A percentile compares a stretch with the other conserved stretches of the same genome.
phyloP scores from a whole-genome alignment of 2,797 vertebrate species.

The Sebastes hopkinsi region DNA sequence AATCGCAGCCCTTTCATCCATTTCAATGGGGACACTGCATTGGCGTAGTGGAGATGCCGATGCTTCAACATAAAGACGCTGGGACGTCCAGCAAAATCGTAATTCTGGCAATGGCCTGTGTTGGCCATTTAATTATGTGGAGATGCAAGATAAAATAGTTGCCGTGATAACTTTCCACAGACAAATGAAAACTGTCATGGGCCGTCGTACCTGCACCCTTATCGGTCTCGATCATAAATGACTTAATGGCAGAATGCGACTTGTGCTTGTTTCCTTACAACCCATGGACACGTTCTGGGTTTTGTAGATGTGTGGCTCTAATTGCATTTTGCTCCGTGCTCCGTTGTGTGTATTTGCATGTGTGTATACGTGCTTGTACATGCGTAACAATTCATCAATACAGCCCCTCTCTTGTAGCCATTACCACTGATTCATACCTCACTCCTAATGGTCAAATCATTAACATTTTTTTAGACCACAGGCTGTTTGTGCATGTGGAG shows the following conservation, averaged over 20 bases:
- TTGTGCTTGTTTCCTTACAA: background rate
- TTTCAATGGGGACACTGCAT: too few relatives aligned
- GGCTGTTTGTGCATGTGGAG: conserved; percentile 52
- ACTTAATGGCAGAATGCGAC: background rate
- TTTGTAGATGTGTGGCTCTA: background rate
- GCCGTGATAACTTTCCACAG: background rate
- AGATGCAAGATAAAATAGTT: background rate
- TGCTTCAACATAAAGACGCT: too few relatives aligned
- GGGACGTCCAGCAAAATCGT: too few relatives aligned
- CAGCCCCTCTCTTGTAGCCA: conserved; percentile 40
- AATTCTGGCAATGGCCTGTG: background rate
- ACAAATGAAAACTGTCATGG: background rate
- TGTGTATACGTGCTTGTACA: conserved; percentile 13
- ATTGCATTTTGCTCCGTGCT: background rate
- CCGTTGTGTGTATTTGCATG: background rate
- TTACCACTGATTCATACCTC: conserved; percentile 72
- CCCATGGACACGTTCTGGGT: background rate
- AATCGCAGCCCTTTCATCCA: too few relatives aligned
- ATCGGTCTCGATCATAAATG: background rate
- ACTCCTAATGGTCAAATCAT: conserved; percentile 72
- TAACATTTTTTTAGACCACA: conserved; percentile 69
- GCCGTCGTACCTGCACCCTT: background rate
- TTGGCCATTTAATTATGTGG: background rate
- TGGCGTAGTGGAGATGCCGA: too few relatives aligned
- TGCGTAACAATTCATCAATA: conserved; percentile 54